Conservation (phyloP, 2,888 invertebrate genomes). For the Desoria tigrina region DNA sequence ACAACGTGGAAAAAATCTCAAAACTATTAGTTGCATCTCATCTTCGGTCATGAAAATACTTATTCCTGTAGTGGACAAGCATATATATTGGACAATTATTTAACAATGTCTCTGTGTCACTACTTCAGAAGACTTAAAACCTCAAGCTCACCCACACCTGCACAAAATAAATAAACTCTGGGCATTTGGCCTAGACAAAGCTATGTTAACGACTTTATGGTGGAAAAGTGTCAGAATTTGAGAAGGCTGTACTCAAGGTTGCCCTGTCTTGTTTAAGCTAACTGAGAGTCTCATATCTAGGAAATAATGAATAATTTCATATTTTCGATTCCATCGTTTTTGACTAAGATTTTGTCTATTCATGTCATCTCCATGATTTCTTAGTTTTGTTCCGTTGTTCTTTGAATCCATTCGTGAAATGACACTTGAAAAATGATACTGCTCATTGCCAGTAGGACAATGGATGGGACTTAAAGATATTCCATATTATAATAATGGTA, state of each 20-base stretch:
- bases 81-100: too few species aligned
- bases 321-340: too few species aligned
- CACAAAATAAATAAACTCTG: constrained; percentile 1
- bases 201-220: constrained; percentile 15
- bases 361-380: constrained; percentile 4
- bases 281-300: neutral
- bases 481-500: too few species aligned
- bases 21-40: too few species aligned
- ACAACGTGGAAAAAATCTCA: too few species aligned
- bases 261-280: neutral
- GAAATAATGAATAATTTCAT: neutral
- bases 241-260: constrained; percentile 19
- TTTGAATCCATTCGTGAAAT: constrained; percentile 1
- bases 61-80: too few species aligned
- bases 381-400: neutral
- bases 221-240: constrained; percentile 17
- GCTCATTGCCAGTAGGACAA: constrained; percentile 3
- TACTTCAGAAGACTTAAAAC: too few species aligned
- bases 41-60: too few species aligned
- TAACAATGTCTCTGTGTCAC: too few species aligned
- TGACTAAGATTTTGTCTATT: neutral
- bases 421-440: constrained; percentile 18
- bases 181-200: neutral
- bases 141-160: neutral
- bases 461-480: neutral